Conservation (phyloP, 2,797 vertebrate species). For the Pseudomugil tenellus region DNA sequence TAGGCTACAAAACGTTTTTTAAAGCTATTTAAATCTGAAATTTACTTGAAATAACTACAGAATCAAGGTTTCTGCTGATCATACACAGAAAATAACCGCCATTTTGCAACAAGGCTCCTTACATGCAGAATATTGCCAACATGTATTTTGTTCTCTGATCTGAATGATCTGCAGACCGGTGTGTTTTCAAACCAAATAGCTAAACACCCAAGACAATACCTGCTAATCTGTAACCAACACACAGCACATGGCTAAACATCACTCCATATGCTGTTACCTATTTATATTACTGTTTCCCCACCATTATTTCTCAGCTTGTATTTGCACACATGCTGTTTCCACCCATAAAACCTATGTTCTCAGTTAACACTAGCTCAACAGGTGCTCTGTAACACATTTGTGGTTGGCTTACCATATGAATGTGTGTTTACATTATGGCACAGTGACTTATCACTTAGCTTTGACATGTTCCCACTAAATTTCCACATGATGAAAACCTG, state of each 20-base stretch:
- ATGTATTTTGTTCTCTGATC: neutral
- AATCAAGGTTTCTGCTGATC: no score
- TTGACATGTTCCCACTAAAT: neutral
- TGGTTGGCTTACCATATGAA: neutral
- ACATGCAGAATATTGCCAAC: neutral
- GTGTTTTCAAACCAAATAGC: neutral
- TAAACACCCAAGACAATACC: neutral
- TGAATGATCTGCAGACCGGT: neutral
- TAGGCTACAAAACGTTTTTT: no score
- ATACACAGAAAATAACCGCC: neutral
- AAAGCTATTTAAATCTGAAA: no score
- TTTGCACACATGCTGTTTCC: slow-evolving; percentile 7
- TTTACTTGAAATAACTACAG: no score
- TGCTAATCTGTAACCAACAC: neutral
- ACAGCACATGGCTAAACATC: neutral
- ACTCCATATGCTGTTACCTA: neutral
- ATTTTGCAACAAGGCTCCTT: neutral
- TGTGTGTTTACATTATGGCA: neutral
- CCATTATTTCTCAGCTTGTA: neutral
- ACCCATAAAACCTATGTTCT: slow-evolving; percentile 1
- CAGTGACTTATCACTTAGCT: neutral
- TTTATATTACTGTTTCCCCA: neutral
- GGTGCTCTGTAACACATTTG: neutral
- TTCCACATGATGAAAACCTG: neutral
- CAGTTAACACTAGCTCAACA: neutral